Conservation (phyloP, 2,797 vertebrate genomes). For the Tiaroga cobitis region DNA sequence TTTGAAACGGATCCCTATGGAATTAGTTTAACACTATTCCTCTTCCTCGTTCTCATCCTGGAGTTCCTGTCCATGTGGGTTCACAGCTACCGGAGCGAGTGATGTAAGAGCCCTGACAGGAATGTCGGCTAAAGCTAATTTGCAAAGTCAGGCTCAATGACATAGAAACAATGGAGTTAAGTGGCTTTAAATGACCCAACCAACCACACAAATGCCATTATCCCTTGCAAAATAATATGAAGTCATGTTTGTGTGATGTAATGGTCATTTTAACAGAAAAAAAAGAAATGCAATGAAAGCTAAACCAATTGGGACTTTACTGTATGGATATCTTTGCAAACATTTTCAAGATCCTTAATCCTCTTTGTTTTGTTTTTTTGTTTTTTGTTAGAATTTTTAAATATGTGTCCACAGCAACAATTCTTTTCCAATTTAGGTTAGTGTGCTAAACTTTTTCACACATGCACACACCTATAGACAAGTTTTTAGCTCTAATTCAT, state of each 20-base stretch:
- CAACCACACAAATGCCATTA: constrained; percentile 32
- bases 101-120: constrained; percentile 58
- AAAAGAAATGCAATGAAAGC: background rate
- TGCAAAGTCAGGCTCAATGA: constrained; percentile 57
- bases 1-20: background rate
- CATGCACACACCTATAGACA: background rate
- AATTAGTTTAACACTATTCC: background rate
- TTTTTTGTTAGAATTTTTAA: background rate
- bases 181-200: constrained; percentile 36
- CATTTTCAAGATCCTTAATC: background rate
- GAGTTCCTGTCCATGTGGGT: constrained; percentile 1
- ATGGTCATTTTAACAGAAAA: background rate
- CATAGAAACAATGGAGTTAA: constrained; percentile 61
- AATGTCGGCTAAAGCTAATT: constrained; percentile 52
- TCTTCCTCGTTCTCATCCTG: background rate
- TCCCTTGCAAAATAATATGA: background rate
- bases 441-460: background rate
- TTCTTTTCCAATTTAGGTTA: background rate
- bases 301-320: background rate
- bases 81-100: background rate
- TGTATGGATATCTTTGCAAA: background rate
- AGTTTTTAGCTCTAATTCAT: no score
- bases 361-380: no score
- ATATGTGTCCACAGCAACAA: background rate
- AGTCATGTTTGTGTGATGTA: constrained; percentile 10